These are phyloP conservation scores for Drosophila malerkotliana DNA, from an alignment of 1,140 invertebrate species.

Conservation along the genomic window DNA sequence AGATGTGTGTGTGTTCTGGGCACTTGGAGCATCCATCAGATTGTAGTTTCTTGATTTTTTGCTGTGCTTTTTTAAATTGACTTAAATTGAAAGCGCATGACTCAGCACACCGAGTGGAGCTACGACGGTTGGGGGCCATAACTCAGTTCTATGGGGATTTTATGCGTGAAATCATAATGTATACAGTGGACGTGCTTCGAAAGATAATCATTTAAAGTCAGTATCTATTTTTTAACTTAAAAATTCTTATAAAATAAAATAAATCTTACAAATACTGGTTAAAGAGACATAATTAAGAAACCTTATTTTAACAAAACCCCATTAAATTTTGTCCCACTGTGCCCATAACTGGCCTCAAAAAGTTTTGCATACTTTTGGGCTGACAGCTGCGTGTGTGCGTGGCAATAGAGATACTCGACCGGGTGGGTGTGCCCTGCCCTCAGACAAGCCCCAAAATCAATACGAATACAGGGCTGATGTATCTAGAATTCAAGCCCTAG, in stretches of 20 bases:
- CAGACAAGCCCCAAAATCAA: slow-evolving; percentile 50
- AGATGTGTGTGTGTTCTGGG: slow-evolving; percentile 2
- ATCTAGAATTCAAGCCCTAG: slow-evolving; percentile 7
- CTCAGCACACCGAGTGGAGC: slow-evolving; percentile 62
- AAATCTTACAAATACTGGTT: not conserved
- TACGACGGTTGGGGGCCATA: slow-evolving; percentile 13
- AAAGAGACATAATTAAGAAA: not conserved
- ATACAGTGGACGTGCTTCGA: slow-evolving; percentile 5
- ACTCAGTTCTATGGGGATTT: slow-evolving; percentile 36
- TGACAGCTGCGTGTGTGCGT: slow-evolving; percentile 8
- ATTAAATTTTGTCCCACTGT: slow-evolving; percentile 23
- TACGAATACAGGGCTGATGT: slow-evolving; percentile 15
- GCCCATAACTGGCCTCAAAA: slow-evolving; percentile 3
- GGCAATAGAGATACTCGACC: not conserved
- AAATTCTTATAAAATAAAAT: not conserved
- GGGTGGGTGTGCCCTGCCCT: slow-evolving; percentile 21
- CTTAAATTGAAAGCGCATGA: slow-evolving; percentile 79
- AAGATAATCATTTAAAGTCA: not conserved
- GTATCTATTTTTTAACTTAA: not conserved
- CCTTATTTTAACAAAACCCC: not conserved
- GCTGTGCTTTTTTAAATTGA: slow-evolving; percentile 68
- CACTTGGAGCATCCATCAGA: slow-evolving; percentile 33
- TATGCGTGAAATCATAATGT: slow-evolving; percentile 57
- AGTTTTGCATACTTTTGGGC: slow-evolving; percentile 58
- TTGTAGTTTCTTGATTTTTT: slow-evolving; percentile 69